A percentile compares a stretch with the other conserved stretches of the same genome.
Conservation (phyloP, 1,140 invertebrate genomes). For the Diprion similis region DNA sequence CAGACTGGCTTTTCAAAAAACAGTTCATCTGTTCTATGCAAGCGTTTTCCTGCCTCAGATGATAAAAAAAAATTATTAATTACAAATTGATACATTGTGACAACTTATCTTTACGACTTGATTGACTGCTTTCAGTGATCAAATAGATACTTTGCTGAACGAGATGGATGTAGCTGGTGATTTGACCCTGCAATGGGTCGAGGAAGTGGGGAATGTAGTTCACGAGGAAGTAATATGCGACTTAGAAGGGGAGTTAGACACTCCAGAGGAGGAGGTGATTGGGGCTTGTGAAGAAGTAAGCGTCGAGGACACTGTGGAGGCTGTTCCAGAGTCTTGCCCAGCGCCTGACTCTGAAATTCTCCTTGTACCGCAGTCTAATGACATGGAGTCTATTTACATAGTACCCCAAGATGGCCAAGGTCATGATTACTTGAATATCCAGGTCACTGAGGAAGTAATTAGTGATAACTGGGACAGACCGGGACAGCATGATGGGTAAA, state of each 20-base stretch:
- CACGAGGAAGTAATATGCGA: slow-evolving; percentile 71
- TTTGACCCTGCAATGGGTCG: slow-evolving; percentile 64
- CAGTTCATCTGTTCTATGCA: no score
- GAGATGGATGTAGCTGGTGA: slow-evolving; percentile 56
- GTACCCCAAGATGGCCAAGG: slow-evolving; percentile 56
- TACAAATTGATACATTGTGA: slow-evolving; percentile 4
- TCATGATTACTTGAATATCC: slow-evolving; percentile 66
- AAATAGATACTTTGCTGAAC: slow-evolving; percentile 37
- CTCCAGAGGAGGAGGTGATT: slow-evolving; percentile 55
- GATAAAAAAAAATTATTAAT: not conserved
- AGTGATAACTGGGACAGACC: slow-evolving; percentile 78
- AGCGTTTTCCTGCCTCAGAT: no score
- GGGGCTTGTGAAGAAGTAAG: slow-evolving; percentile 60
- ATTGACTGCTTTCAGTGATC: slow-evolving; percentile 47
- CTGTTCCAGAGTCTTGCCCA: slow-evolving; percentile 55
- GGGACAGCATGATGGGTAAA: slow-evolving; percentile 73
- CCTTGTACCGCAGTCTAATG: slow-evolving; percentile 53
- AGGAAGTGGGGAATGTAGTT: slow-evolving; percentile 64
- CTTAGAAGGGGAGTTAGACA: slow-evolving; percentile 59
- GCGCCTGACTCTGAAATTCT: slow-evolving; percentile 49
- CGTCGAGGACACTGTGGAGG: slow-evolving; percentile 61
- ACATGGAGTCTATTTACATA: slow-evolving; percentile 60
- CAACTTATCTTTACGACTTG: slow-evolving; percentile 17
- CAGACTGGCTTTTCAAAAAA: no score
- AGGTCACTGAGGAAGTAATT: slow-evolving; percentile 78